A percentile compares a stretch with the other conserved stretches of the same genome.
Conservation (phyloP, 2,797 vertebrate genomes). For the Moxostoma hubbsi region DNA sequence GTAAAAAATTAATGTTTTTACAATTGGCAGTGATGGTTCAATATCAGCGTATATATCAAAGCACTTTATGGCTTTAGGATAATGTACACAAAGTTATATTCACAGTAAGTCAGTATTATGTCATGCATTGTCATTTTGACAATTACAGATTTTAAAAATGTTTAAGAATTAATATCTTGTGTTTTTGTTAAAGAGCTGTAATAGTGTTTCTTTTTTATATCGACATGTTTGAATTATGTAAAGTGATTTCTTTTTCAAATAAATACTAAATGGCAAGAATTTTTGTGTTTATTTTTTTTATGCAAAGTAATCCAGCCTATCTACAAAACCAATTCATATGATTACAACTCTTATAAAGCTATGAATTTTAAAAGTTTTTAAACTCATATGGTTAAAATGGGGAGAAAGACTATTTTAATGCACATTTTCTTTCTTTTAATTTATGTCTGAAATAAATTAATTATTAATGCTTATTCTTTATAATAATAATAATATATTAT, state of each 20-base stretch:
- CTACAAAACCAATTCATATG: too few relatives aligned
- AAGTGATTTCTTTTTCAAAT: constrained; percentile 67
- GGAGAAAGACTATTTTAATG: too few relatives aligned
- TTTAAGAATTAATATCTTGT: constrained; percentile 67
- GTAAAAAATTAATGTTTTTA: constrained; percentile 6
- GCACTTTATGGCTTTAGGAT: constrained; percentile 79
- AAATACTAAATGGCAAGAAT: constrained; percentile 63
- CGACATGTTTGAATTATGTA: constrained; percentile 60
- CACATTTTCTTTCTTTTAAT: too few relatives aligned
- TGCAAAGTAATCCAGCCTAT: too few relatives aligned
- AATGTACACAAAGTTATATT: constrained; percentile 60
- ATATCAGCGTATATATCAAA: constrained; percentile 59
- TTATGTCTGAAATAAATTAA: too few relatives aligned
- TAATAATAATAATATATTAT: too few relatives aligned
- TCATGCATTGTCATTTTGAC: constrained; percentile 58
- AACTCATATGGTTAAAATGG: too few relatives aligned
- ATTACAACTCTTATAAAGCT: too few relatives aligned
- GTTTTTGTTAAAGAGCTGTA: constrained; percentile 63
- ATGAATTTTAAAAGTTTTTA: too few relatives aligned
- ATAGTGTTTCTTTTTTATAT: constrained; percentile 62
- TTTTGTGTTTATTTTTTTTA: background rate
- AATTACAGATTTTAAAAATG: constrained; percentile 69
- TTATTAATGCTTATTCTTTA: too few relatives aligned
- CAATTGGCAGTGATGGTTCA: constrained; percentile 8
- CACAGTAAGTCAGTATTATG: constrained; percentile 80